Base-by-base conservation (phyloP, 1,140 invertebrate genomes). In the Conus betulinus region DNA sequence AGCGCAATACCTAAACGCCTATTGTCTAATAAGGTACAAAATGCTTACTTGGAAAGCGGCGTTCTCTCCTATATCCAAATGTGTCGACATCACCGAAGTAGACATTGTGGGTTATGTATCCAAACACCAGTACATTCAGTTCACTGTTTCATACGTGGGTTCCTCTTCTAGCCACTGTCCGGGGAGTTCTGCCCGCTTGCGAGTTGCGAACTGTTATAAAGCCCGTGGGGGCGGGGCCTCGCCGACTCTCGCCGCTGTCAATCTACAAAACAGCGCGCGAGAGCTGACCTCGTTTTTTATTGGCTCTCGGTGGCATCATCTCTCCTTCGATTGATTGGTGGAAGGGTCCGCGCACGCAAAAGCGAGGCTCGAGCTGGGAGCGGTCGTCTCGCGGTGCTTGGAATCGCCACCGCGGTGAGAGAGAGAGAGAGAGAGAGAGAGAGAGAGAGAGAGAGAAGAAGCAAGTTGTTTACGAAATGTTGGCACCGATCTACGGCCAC, bases 401-500 rank as follows among this genome's bases (percentile, higher is more conserved):
- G 71, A 78, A 57, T 78, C 85, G 20, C 20, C 25, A 20, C 15
- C 10, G 13, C 13, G 67, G 60, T 63, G 60, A 13, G 60, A 13
- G 60, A 13, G 60, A 13, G 60, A 13, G 60, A 13, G 67, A 7
- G 67, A 23, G 67, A 71, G 67, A 60, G 57, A 60, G 60, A 13
- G 60, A 13, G 60, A 13, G 60, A 13, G 60, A 13, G 60, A 13
- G 67, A 7, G 67, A 23, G 67, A 71, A 17, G 67, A n/a, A 23
- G 67, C 15, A 57, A 51, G 51, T 57, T 87, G 85, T 87, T 87
- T 87, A 87, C 85, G 85, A 78, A 87, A 87, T 27, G 27, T 87
- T 27, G 71, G 71, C 52, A 78, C 74, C 11, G 23, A 87, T 27
- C 13, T 25, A 27, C 53, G 74, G 74, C 85, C 79, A 87, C 85